phyloP scores from a whole-genome alignment of 2,113 vertebrate genomes.

The Montifringilla adamsi region DNA sequence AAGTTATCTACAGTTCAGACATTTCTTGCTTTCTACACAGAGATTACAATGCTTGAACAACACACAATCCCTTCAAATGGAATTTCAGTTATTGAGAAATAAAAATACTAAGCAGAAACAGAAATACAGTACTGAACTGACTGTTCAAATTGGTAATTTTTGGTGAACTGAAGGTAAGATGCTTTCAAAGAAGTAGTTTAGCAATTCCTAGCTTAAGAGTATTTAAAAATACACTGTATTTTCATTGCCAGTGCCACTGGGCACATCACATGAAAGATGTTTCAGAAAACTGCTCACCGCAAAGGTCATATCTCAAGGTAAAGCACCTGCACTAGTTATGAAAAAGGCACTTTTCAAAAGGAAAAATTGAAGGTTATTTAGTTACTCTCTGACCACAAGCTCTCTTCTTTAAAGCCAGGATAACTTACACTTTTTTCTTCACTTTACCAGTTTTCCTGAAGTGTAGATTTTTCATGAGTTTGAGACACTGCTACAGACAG shows the following conservation, averaged over 20 bases:
- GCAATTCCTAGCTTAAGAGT: neutral
- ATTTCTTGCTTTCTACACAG: neutral
- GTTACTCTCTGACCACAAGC: fast-evolving
- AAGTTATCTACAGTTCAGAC: neutral
- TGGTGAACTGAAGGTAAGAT: neutral
- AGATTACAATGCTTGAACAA: neutral
- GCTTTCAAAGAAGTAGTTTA: neutral
- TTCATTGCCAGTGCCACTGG: neutral
- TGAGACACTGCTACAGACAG: neutral
- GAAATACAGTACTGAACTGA: neutral
- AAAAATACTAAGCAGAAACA: neutral
- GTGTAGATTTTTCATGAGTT: neutral
- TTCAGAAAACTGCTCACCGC: neutral
- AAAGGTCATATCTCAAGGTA: neutral
- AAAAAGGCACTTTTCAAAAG: neutral
- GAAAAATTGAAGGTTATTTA: neutral
- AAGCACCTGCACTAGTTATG: neutral
- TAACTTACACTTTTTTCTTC: neutral
- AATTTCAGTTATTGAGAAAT: neutral
- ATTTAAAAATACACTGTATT: neutral
- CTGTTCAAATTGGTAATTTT: neutral
- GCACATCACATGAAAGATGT: neutral
- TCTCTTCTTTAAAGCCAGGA: neutral
- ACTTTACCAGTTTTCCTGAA: neutral
- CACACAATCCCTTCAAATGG: neutral